phyloP scores from a whole-genome alignment of 2,113 vertebrate species.

The Heliornis fulica region DNA sequence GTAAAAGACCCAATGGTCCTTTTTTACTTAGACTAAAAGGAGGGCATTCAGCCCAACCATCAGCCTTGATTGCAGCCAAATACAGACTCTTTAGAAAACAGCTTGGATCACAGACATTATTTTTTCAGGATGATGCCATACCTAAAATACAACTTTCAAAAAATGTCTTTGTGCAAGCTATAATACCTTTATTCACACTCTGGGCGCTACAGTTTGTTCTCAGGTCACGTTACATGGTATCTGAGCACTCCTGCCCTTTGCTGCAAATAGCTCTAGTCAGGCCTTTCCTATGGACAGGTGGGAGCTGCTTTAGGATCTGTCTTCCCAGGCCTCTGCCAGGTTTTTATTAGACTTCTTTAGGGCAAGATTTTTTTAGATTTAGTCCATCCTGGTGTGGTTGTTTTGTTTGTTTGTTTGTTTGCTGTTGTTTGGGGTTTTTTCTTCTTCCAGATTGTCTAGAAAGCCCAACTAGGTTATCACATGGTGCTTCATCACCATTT shows the following conservation, averaged over 20 bases:
- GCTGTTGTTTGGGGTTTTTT: neutral
- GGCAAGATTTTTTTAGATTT: neutral
- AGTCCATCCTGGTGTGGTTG: neutral
- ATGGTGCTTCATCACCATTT: neutral
- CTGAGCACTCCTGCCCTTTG: neutral
- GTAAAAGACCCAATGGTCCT: neutral
- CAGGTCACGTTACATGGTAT: neutral
- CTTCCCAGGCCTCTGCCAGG: neutral
- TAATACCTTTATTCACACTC: neutral
- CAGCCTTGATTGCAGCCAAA: neutral
- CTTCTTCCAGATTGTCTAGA: neutral
- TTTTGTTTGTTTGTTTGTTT: neutral
- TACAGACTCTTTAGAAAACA: neutral
- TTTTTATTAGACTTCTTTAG: neutral
- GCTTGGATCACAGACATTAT: neutral
- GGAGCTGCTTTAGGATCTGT: constrained; percentile 1
- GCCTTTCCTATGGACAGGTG: neutral
- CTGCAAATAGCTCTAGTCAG: neutral
- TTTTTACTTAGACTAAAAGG: neutral
- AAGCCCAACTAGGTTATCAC: neutral
- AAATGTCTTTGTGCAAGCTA: neutral
- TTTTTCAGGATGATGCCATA: neutral
- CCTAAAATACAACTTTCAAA: neutral
- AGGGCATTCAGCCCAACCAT: neutral
- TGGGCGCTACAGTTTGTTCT: neutral